Base-by-base conservation (phyloP, 2,113 vertebrate species). In the Phocoena phocoena region DNA sequence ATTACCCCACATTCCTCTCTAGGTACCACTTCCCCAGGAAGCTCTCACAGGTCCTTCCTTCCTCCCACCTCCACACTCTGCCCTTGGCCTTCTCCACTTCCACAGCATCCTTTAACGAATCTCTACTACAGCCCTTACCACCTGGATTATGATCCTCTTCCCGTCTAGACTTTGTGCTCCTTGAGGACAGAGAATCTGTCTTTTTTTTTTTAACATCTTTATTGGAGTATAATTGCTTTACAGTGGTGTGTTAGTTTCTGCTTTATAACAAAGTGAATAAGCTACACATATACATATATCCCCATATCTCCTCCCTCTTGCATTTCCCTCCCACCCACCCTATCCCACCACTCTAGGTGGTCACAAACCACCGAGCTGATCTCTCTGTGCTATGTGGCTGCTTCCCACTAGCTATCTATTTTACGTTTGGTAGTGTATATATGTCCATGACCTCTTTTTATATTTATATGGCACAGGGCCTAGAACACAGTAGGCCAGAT, bases 101-200 rank as follows among this genome's bases (percentile, higher is more conserved):
- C 65, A 58, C 1, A 63, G 23, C 31, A 88, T 5, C 47, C 77
- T 88, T 84, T 8, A 33, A 88, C 41, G 79, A 88, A 65, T 92
- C 74, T 86, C 55, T 87, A 67, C n/a, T 44, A 47, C 4, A 76
- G 63, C 13, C 33, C 36, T 81, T n/a, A 86, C 6, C 84, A 83
- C 55, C 31, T 77, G 63, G 55, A 95, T 88, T 96, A 41, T 88
- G 79, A 91, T 95, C 81, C 47, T 94, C 50, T 94, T 90, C 53
- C 44, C 1, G 6, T 93, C 71, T 77, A 93, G 50, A 93, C 68
- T 74, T 26, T 90, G 58, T 92, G 55, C 50, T 95, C 87, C 92
- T 63, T 65, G 79, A 76, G 50, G n/a, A 47, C 31, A 92, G 18
- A 84, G 8, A 80, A 65, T 93, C 67, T 50, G 26, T 88, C 65